Conservation (phyloP, 2,113 vertebrate species). For the Lagopus muta region DNA sequence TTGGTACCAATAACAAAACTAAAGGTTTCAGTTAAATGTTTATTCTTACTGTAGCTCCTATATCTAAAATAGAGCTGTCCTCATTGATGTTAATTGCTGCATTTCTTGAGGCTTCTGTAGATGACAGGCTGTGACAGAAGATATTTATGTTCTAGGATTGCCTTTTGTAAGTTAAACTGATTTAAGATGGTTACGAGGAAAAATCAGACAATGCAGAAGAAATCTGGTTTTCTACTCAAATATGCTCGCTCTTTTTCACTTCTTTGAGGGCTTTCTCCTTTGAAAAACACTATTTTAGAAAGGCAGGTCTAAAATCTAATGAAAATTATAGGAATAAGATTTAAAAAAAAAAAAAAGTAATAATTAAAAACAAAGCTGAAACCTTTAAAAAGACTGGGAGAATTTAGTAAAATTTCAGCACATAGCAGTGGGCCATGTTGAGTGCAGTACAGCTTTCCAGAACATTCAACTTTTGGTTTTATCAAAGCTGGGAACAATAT, state of each 20-base stretch:
- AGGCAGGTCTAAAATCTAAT: neutral
- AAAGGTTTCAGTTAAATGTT: neutral
- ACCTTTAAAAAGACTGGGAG: neutral
- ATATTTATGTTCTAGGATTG: neutral
- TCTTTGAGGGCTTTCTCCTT: neutral
- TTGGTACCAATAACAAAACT: neutral
- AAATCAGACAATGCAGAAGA: neutral
- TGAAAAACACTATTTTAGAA: neutral
- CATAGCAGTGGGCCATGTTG: neutral
- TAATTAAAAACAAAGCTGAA: neutral
- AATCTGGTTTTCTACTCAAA: neutral
- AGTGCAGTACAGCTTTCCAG: neutral
- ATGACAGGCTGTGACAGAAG: neutral
- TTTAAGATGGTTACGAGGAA: neutral
- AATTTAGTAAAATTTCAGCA: neutral
- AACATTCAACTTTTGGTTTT: neutral
- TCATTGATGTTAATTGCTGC: neutral
- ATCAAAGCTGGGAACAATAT: neutral
- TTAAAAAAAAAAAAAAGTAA: neutral
- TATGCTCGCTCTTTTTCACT: neutral
- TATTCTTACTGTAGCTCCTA: neutral
- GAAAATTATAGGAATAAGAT: neutral
- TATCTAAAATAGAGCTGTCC: neutral
- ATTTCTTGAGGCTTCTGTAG: neutral
- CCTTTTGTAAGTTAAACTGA: neutral